Percentiles rank a stretch among this genome's conserved stretches.
Conservation (phyloP, 2,888 invertebrate species). For the Morpho helenor region DNA sequence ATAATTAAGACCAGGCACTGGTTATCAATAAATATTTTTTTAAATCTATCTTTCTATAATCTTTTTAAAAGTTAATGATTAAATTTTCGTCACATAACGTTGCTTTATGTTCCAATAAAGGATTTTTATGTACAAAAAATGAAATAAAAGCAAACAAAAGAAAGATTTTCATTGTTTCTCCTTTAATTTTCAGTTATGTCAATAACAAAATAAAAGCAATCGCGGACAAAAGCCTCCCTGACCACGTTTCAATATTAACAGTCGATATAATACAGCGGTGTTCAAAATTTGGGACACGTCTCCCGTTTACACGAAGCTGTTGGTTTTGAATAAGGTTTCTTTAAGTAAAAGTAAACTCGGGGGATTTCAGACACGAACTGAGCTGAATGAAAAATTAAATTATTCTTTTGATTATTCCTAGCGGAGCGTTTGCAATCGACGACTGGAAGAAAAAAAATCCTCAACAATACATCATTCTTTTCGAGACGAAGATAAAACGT, state of each 20-base stretch:
- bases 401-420: constrained; percentile 39
- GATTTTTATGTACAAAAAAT: too few species aligned
- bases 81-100: too few species aligned
- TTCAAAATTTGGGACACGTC: constrained; percentile 67
- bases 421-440: constrained; percentile 9
- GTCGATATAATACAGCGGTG: constrained; percentile 55
- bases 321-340: constrained; percentile 75
- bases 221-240: constrained; percentile 22
- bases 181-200: constrained; percentile 16
- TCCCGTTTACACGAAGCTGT: constrained; percentile 67
- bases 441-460: constrained; percentile 5
- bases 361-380: constrained; percentile 50
- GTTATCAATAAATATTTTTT: too few species aligned
- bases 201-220: constrained; percentile 20
- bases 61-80: too few species aligned
- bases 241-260: constrained; percentile 49
- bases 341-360: constrained; percentile 69
- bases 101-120: too few species aligned
- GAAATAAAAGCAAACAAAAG: neutral
- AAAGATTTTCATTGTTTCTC: constrained; percentile 11
- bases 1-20: too few species aligned
- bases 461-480: constrained; percentile 13
- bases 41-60: too few species aligned
- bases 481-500: constrained; percentile 6
- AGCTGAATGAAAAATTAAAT: constrained; percentile 69